These are phyloP conservation scores for Bunonema sp. DNA, from an alignment of 2,888 invertebrate species.

Conservation along the genomic window DNA sequence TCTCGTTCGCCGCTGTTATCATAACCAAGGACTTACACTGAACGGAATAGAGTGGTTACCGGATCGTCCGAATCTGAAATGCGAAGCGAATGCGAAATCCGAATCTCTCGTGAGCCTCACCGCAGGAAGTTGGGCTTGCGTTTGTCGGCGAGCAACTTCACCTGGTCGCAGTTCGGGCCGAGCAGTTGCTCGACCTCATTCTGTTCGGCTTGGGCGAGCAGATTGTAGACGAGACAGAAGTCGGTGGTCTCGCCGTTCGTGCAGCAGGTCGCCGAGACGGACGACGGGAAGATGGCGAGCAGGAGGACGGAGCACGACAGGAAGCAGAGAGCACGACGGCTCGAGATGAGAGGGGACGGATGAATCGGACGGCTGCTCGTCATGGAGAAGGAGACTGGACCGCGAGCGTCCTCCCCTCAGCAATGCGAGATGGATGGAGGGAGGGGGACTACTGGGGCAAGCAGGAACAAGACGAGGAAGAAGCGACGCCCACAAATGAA, in stretches of 20 bases:
- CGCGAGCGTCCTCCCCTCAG: not conserved
- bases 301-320: conserved; percentile 1
- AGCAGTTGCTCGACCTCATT: conserved; percentile 20
- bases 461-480: too few species aligned
- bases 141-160: not conserved
- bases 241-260: conserved; percentile 13
- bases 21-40: too few species aligned
- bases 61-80: not conserved
- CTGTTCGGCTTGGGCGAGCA: conserved; percentile 29
- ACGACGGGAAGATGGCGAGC: conserved; percentile 1
- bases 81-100: not conserved
- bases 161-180: conserved; percentile 25
- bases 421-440: too few species aligned
- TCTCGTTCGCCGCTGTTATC: too few species aligned
- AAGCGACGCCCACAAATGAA: too few species aligned
- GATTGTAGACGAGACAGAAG: conserved; percentile 29
- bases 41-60: too few species aligned
- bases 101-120: conserved; percentile 16
- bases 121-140: conserved; percentile 24
- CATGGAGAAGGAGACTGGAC: not conserved
- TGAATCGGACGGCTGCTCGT: not conserved
- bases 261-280: conserved; percentile 23
- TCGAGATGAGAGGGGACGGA: not conserved
- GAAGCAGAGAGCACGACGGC: conserved; percentile 5
- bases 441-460: too few species aligned